Base-by-base conservation (phyloP, 2,797 vertebrate species). In the Selene dorsalis region DNA sequence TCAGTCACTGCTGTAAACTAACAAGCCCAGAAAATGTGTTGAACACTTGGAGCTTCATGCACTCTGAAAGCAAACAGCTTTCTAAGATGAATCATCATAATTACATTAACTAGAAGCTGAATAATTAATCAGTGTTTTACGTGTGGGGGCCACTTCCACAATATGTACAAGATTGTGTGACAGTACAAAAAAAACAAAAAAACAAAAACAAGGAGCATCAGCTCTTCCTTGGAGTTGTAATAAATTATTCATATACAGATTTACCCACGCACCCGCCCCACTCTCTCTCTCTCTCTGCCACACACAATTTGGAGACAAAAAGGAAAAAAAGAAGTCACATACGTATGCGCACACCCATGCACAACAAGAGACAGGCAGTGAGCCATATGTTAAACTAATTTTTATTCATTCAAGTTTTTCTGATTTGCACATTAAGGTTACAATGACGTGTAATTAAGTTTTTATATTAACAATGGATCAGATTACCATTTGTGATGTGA, bases 201-300 rank as follows among this genome's bases (percentile, higher is more conserved):
- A 30, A 30, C 3, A 3, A 32, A 32, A 32, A 3, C 30, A 71
- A 76, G 77, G 53, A 67, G 66, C 57, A 78, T 58, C 28, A 73
- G 56, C 76, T 67, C 68, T 56, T 75, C 45, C 69, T 64, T 47
- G 56, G 62, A 75, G 64, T 47, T 14, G 26, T 55, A 22, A 81
- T 83, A 59, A 56, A 87, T 83, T 53, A 86, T 86, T 82, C 8
- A 87, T 85, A 73, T 55, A 63, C 14, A 57, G 58, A 43, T 75
- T 48, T 52, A 39, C 39, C n/a, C n/a, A n/a, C n/a, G n/a, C n/a
- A n/a, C n/a, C n/a, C n/a, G n/a, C n/a, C n/a, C n/a, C n/a, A n/a
- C n/a, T n/a, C n/a, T n/a, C n/a, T 59, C 2, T 3, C 50, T 35
- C 26, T 28, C 45, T 30, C 57, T 24, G 55, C 13, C 17, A 22